Conservation (phyloP, 53 echinoderm and acorn worm species). For the Apostichopus leukothele region DNA sequence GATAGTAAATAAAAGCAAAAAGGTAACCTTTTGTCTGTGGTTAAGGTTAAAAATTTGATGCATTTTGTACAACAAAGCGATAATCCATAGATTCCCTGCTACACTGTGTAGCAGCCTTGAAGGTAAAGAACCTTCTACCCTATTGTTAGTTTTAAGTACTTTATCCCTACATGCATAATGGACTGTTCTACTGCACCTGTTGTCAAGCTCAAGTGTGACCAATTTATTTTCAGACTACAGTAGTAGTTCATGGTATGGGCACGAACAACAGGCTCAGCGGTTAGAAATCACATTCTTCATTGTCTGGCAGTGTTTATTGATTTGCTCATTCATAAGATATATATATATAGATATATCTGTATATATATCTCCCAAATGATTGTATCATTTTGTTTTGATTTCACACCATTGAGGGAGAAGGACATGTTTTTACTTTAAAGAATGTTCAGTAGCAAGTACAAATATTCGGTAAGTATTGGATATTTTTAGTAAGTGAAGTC, state of each 20-base stretch:
- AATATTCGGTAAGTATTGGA: constrained; percentile 31
- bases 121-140: not conserved
- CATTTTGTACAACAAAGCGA: too few relatives aligned
- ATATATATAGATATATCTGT: too few relatives aligned
- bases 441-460: constrained; percentile 35
- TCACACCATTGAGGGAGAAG: not conserved
- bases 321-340: not conserved
- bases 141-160: not conserved
- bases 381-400: not conserved
- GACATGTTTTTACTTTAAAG: constrained; percentile 7
- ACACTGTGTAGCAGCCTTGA: too few relatives aligned
- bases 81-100: too few relatives aligned
- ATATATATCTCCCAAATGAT: too few relatives aligned
- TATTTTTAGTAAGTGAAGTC: too few relatives aligned
- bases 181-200: constrained; percentile 32
- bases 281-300: too few relatives aligned
- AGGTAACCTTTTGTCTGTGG: too few relatives aligned
- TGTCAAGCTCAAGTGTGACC: constrained; percentile 43
- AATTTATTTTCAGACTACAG: constrained; percentile 5
- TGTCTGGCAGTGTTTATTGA: not conserved
- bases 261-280: not conserved
- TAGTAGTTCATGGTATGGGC: not conserved
- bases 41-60: too few relatives aligned
- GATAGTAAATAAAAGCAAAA: too few relatives aligned
- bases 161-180: constrained; percentile 1